Evolutionary conservation across 2,797 vertebrate genomes (phyloP).

Genomic region (Tamandua tetradactyla): DNA sequence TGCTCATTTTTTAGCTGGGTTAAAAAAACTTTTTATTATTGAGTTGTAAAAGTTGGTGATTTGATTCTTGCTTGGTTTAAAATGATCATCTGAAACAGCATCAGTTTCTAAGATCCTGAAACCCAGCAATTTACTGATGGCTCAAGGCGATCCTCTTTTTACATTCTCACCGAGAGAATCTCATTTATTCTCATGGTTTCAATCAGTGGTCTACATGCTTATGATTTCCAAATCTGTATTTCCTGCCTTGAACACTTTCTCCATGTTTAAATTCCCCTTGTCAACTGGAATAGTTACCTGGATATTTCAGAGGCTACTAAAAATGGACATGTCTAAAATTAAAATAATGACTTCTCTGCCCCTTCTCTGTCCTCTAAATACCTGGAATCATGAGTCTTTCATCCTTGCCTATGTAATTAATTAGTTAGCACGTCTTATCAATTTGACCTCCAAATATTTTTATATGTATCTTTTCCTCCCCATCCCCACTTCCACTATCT

Average conservation of each 20-base stretch:
- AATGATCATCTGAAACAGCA: not conserved
- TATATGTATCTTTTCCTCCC: not conserved
- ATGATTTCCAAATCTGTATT: not conserved
- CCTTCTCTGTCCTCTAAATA: not conserved
- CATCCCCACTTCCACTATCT: not conserved
- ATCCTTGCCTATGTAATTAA: not conserved
- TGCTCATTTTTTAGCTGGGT: not conserved
- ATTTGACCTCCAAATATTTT: not conserved
- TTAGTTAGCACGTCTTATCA: not conserved
- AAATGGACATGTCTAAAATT: not conserved
- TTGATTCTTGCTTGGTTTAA: conserved; percentile 36
- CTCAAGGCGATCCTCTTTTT: not conserved
- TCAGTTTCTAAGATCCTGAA: not conserved
- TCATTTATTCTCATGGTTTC: not conserved
- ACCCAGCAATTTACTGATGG: not conserved
- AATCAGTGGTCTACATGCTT: not conserved
- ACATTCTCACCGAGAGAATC: not conserved
- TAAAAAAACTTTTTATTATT: conserved; percentile 31
- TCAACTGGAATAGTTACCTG: conserved; percentile 17
- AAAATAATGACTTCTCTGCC: not conserved
- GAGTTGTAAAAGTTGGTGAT: not conserved
- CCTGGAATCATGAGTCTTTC: conserved; percentile 19
- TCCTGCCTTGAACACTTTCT: not conserved
- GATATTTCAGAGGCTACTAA: conserved; percentile 16
- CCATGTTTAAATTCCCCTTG: conserved; percentile 1